phyloP scores from a whole-genome alignment of 2,113 vertebrate genomes.

The Callorhinus ursinus region DNA sequence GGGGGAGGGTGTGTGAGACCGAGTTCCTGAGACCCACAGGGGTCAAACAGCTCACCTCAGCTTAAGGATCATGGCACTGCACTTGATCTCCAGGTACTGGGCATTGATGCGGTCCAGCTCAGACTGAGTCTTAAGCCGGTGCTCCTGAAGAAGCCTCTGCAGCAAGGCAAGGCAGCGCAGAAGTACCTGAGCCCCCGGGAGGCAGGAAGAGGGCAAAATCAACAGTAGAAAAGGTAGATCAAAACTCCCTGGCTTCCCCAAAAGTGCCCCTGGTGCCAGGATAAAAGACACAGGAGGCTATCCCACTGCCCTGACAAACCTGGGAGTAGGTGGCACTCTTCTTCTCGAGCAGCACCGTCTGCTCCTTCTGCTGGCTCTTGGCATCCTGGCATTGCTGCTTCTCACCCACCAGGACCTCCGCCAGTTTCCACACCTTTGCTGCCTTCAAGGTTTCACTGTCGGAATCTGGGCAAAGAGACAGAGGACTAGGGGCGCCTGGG shows the following conservation, averaged over 20 bases:
- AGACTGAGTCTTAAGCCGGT: slow-evolving; percentile 88
- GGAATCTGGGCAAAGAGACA: slow-evolving; percentile 81
- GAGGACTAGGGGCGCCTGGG: not conserved
- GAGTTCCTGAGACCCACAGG: not conserved
- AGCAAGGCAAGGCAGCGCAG: slow-evolving; percentile 88
- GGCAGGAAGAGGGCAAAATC: not conserved
- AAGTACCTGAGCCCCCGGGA: slow-evolving; percentile 84
- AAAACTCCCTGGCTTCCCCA: not conserved
- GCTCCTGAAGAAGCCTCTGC: slow-evolving; percentile 88
- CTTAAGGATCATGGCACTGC: slow-evolving; percentile 90
- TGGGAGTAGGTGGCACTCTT: slow-evolving; percentile 83
- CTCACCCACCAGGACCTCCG: slow-evolving; percentile 85
- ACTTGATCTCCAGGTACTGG: slow-evolving; percentile 92
- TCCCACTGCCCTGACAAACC: slow-evolving; percentile 49
- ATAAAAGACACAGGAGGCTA: not conserved
- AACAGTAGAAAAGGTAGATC: not conserved
- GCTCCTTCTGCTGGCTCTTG: slow-evolving; percentile 83
- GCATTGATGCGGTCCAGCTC: slow-evolving; percentile 89
- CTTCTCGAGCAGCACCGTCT: slow-evolving; percentile 84
- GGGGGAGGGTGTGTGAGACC: not conserved
- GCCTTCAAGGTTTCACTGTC: slow-evolving; percentile 87
- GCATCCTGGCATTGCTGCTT: slow-evolving; percentile 85
- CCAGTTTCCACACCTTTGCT: slow-evolving; percentile 86
- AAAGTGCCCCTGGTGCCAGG: not conserved
- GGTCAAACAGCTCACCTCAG: slow-evolving; percentile 85